Base-by-base conservation (phyloP, 2,888 invertebrate genomes). In the Craniophora ligustri region DNA sequence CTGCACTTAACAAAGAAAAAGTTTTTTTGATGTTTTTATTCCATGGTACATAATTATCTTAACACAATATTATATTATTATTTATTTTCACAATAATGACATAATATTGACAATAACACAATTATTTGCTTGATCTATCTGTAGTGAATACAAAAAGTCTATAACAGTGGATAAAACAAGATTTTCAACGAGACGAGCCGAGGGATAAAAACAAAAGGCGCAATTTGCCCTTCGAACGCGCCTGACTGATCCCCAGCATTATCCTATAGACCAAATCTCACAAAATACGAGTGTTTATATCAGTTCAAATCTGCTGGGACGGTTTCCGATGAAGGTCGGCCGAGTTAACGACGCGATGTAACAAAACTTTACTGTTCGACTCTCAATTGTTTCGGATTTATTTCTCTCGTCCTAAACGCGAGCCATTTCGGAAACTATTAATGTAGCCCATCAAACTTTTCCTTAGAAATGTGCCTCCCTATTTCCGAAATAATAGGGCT, bases 181-280 rank as follows among this genome's bases (percentile, higher is more conserved):
- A 88, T 88, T 87, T 85, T 68, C 70, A 58, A 47, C 55, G 66
- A 71, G 72, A 51, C 75, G 75, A 80, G 78, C 68, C 66, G 55
- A 64, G 68, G 84, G 83, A 84, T 84, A 79, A 81, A 82, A 83
- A 87, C 85, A 86, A 85, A 85, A 79, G 80, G 82, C 78, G 75
- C 82, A 86, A 85, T 87, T 88, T 79, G 81, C 80, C 79, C 79
- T 78, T 70, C 72, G 66, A 82, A 75, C 75, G 72, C 79, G 82
- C 82, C 77, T 81, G 81, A 80, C 80, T 88, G 87, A 88, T 86
- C 85, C 85, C 67, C 73, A 55, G 75, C 75, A 81, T 81, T 82
- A 86, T 84, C 82, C 81, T 78, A 74, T 74, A 62, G 67, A 67
- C 60, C 69, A 78, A 78, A 83, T 82, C 82, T 80, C 75, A 66